A percentile compares a stretch with the other conserved stretches of the same genome.
These are phyloP conservation scores for Oryctolagus cuniculus DNA, from an alignment of 2,113 vertebrate genomes.

Conservation along the genomic window mOryCun1.1 NC_091432.1:32769501-32770000, in stretches of 20 bases:
- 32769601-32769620: constrained; percentile 10
- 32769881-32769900: too few species aligned
- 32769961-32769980: too few species aligned
- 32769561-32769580: constrained; percentile 31
- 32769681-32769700: constrained; percentile 4
- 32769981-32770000: too few species aligned
- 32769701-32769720: constrained; percentile 11
- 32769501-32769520: constrained; percentile 80
- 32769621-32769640: constrained; percentile 47
- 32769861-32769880: too few species aligned
- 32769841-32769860: too few species aligned
- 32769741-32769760: not conserved
- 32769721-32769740: not conserved
- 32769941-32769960: too few species aligned
- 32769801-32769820: constrained; percentile 44
- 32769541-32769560: constrained; percentile 9
- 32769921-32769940: too few species aligned
- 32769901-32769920: too few species aligned
- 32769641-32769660: not conserved
- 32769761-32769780: constrained; percentile 17
- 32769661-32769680: constrained; percentile 14
- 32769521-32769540: constrained; percentile 58
- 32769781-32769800: constrained; percentile 61
- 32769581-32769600: constrained; percentile 1
- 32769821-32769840: too few species aligned